Base-by-base conservation (phyloP, 2,888 invertebrate genomes). In the Flexamia atlantica region DNA sequence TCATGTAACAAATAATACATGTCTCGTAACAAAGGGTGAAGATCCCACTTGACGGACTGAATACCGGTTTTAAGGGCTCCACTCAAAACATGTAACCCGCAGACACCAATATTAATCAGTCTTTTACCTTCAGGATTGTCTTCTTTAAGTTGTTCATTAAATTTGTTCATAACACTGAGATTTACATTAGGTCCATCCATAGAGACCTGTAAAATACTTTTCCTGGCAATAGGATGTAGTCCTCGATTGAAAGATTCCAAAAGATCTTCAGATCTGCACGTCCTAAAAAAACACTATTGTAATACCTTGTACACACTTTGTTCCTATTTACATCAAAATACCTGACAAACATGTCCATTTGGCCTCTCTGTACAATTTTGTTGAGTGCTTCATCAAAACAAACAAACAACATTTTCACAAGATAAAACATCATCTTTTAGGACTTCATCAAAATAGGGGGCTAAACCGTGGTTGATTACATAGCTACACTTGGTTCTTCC, bases 331-430 rank as follows among this genome's bases (percentile, higher is more conserved):
- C 57, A 17, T 57, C 57, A 23, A 57, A 57, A 5, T 10, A 57
- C 57, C 23, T 57, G n/a, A 57, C 57, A 57, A 57, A 57, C 57
- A 57, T 57, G 57, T 57, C 57, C 57, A 57, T 57, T 57, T 57
- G 57, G 23, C 57, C 57, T 23, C 57, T 57, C 57, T 57, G 57
- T 20, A 57, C 57, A 20, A 17, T 17, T 57, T 57, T 57, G 57
- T 57, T 57, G n/a, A 57, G 17, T n/a, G 57, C n/a, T 23, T 17
- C 57, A 23, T 57, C 57, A 57, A 57, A 57, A 57, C 57, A 57
- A 57, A 57, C n/a, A n/a, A n/a, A n/a, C n/a, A n/a, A n/a, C 57
- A 57, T 57, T 23, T 57, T 57, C 57, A 57, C 57, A 17, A n/a
- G n/a, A n/a, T 20, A n/a, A 23, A 20, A 20, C 20, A n/a, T 57